Base-by-base conservation (phyloP, 2,113 vertebrate species). In the Cynopterus brachyotis region DNA sequence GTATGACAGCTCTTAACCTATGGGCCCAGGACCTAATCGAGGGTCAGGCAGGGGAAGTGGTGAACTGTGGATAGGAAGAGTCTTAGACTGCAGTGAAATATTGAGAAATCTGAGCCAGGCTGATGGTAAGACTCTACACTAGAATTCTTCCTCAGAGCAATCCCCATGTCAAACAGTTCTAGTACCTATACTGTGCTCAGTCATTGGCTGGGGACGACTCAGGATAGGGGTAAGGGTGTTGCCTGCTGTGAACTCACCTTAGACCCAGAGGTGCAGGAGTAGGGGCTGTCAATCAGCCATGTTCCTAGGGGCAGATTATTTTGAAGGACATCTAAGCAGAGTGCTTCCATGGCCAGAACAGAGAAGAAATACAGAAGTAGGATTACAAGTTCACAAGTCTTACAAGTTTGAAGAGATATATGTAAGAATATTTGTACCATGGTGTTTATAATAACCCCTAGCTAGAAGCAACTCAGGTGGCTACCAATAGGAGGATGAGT, bases 81-180 rank as follows among this genome's bases (percentile, higher is more conserved):
- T 30, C 70, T 32, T 35, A 40, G 28, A 42, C 15, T 40, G n/a
- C 17, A 42, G 24, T 50, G 11, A 19, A 47, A 30, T 53, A 17
- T 28, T 62, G 32, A 53, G 62, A 86, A 79, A 91, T 70, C 28
- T 35, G 45, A 73, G 37, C 35, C 24, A 92, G 42, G 57, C 24
- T 57, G 9, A 53, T 9, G 70, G 59, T 35, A 45, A 85, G 47
- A 2, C 59, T 15, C 28, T 30, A 47, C 76, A 20, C 15, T 78
- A 22, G 60, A 42, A 78, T 42, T 91, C 20, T 35, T 76, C 22
- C 73, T 91, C 42, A 79, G 55, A 79, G 24, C 28, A 79, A n/a
- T 45, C 57, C 3, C 3, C 8, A 5, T 13, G 4, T 24, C 16
- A 9, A 19, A 76, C 37, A 22, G n/a, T 53, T 50, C 55, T 72